Evolutionary conservation across 2,888 invertebrate species (phyloP).

Genomic region (Hydrotaea cyrtoneurina): DNA sequence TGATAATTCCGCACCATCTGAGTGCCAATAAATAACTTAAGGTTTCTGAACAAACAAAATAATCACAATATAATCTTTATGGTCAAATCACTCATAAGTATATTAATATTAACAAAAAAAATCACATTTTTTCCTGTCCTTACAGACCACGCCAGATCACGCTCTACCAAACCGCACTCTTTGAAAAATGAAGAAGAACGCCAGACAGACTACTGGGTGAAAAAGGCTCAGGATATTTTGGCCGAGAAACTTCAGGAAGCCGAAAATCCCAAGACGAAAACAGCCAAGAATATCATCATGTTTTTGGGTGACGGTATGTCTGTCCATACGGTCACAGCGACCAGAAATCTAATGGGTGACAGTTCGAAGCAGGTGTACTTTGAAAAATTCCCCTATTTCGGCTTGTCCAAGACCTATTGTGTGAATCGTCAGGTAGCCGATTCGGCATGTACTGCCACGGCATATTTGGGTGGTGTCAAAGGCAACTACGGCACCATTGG

Average conservation of each 20-base stretch:
- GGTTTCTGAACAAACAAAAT: no score
- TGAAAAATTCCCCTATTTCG: conserved; percentile 84
- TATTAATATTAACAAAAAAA: not conserved
- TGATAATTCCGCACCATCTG: no score
- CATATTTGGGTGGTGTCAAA: conserved; percentile 90
- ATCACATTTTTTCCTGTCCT: not conserved
- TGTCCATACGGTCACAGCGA: conserved; percentile 85
- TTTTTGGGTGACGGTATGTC: conserved; percentile 91
- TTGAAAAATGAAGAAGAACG: conserved; percentile 73
- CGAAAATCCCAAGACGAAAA: conserved; percentile 69
- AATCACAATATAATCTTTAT: no score
- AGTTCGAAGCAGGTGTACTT: conserved; percentile 84
- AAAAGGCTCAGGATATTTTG: conserved; percentile 76
- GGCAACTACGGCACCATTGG: conserved; percentile 89
- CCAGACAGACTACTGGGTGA: conserved; percentile 75
- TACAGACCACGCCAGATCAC: conserved; percentile 71
- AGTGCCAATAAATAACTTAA: no score
- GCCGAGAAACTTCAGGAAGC: conserved; percentile 72
- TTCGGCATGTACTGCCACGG: conserved; percentile 91
- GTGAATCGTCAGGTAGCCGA: conserved; percentile 90
- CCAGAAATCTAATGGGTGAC: conserved; percentile 84
- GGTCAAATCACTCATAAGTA: no score
- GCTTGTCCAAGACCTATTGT: conserved; percentile 86
- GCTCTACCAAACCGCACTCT: conserved; percentile 35
- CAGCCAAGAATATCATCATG: conserved; percentile 84